phyloP scores from a whole-genome alignment of 2,113 vertebrate species.

The Rhipidura dahli region DNA sequence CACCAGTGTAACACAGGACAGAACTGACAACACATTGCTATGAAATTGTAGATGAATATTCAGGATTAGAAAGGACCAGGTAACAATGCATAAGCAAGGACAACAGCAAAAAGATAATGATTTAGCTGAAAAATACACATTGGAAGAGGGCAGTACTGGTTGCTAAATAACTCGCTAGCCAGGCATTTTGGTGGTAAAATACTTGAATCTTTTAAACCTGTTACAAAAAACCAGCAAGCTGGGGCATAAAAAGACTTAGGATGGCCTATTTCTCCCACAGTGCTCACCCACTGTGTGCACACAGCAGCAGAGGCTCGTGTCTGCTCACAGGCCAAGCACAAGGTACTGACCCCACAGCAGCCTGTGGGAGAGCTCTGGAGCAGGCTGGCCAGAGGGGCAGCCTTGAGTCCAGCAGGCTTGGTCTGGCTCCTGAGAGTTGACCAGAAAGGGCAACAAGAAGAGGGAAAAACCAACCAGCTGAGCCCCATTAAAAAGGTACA shows the following conservation, averaged over 20 bases:
- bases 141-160: background rate
- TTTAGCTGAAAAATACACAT: background rate
- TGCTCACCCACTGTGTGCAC: accelerated
- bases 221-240: background rate
- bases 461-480: background rate
- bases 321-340: background rate
- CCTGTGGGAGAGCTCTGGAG: background rate
- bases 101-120: background rate
- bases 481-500: background rate
- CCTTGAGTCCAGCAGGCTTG: background rate
- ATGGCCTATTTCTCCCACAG: background rate
- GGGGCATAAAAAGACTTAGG: background rate
- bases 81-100: background rate
- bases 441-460: background rate
- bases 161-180: background rate
- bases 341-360: background rate
- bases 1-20: background rate
- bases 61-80: background rate
- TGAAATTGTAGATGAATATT: background rate
- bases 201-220: background rate
- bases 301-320: accelerated
- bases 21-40: background rate
- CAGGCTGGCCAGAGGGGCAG: accelerated
- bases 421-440: background rate
- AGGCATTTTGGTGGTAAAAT: background rate